Percentiles rank a stretch among this genome's conserved stretches.
Conservation (phyloP, 1,140 invertebrate species). For the Hydropsyche tenuis region DNA sequence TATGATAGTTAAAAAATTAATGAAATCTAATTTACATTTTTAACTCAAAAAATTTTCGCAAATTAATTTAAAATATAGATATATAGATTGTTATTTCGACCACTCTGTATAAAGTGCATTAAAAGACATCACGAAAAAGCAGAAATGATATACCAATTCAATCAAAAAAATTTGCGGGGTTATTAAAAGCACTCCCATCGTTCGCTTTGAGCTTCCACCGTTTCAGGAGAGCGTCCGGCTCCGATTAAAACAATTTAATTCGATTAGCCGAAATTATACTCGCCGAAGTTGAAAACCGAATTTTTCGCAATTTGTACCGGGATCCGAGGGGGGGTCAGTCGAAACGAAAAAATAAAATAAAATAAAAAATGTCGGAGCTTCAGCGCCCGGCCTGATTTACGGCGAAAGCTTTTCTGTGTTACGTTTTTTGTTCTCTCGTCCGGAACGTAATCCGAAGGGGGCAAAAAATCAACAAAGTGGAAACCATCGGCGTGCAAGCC, state of each 20-base stretch:
- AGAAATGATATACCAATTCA: too few species aligned
- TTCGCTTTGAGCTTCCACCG: too few species aligned
- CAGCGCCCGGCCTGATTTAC: constrained; percentile 12
- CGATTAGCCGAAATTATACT: neutral
- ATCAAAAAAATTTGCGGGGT: too few species aligned
- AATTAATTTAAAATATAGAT: too few species aligned
- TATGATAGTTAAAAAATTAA: neutral
- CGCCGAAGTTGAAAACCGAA: constrained; percentile 5
- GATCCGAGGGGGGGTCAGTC: neutral
- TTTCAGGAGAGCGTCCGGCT: too few species aligned
- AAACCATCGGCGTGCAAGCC: neutral
- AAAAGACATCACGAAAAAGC: too few species aligned
- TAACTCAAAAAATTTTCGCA: neutral
- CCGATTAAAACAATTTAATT: neutral
- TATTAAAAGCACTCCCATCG: too few species aligned
- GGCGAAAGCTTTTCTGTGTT: constrained; percentile 22
- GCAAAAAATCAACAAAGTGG: constrained; percentile 20
- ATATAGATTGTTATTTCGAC: too few species aligned
- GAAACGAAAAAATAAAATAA: neutral
- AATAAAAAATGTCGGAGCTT: neutral
- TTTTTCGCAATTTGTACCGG: neutral
- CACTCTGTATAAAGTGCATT: too few species aligned
- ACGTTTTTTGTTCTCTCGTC: constrained; percentile 10
- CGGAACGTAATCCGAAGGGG: constrained; percentile 4
- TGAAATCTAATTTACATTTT: neutral